Percentiles rank a stretch among this genome's conserved stretches.
phyloP scores from a whole-genome alignment of 2,888 invertebrate species.

The Ichneumon xanthorius region DNA sequence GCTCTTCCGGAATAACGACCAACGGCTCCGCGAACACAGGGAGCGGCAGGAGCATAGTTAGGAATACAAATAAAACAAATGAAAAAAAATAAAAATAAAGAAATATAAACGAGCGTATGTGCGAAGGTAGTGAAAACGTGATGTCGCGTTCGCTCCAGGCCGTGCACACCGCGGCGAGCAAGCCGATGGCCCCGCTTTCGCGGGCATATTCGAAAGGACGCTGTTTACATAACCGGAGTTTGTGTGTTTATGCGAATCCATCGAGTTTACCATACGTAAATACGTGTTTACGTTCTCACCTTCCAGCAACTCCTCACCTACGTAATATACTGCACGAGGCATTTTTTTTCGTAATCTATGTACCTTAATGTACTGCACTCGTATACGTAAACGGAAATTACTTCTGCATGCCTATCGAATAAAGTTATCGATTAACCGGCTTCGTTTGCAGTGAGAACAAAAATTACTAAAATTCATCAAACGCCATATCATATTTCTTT shows the following conservation, averaged over 20 bases:
- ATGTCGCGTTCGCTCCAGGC: conserved; percentile 32
- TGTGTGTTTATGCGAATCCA: conserved; percentile 59
- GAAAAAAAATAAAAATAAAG: conserved; percentile 16
- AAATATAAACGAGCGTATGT: conserved; percentile 54
- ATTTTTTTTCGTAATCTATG: conserved; percentile 2
- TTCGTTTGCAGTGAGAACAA: too few relatives aligned
- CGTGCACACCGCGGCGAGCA: conserved; percentile 12
- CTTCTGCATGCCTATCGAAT: neutral
- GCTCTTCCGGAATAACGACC: conserved; percentile 6
- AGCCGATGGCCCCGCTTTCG: conserved; percentile 17
- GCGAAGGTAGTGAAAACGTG: conserved; percentile 36
- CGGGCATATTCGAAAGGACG: conserved; percentile 56
- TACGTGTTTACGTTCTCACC: conserved; percentile 49
- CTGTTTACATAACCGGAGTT: conserved; percentile 61
- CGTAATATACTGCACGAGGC: neutral
- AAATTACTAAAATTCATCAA: too few relatives aligned
- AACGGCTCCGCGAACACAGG: neutral
- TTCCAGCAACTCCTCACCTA: conserved; percentile 10
- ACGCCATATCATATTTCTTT: too few relatives aligned
- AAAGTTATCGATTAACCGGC: neutral
- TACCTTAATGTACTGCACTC: conserved; percentile 1
- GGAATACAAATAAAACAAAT: conserved; percentile 38
- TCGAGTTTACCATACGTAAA: conserved; percentile 60
- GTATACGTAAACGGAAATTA: neutral
- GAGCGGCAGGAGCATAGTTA: conserved; percentile 39